phyloP scores from a whole-genome alignment of 2,797 vertebrate genomes.

The Saxicola maurus region DNA sequence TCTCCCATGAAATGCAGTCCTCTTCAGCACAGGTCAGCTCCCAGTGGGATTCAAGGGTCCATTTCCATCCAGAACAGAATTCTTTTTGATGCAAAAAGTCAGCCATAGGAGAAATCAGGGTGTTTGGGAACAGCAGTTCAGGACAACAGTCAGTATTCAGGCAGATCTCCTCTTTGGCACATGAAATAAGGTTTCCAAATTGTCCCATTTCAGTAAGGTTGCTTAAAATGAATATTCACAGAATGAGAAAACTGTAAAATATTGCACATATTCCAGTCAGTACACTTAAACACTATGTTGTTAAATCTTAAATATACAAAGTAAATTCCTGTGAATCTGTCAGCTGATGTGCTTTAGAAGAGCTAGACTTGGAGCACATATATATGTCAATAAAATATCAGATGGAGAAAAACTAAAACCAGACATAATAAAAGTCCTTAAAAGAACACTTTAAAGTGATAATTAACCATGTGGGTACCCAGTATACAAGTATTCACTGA shows the following conservation, averaged over 20 bases:
- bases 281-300: constrained; percentile 42
- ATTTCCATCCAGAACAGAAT: constrained; percentile 8
- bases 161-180: constrained; percentile 55
- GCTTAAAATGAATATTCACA: constrained; percentile 79
- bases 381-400: not conserved
- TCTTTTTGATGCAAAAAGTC: constrained; percentile 29
- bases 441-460: not conserved
- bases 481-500: constrained; percentile 34
- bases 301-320: constrained; percentile 34
- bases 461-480: not conserved
- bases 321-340: constrained; percentile 29
- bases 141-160: constrained; percentile 33
- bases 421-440: not conserved
- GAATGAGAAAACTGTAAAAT: constrained; percentile 74
- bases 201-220: constrained; percentile 74
- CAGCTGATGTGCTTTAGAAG: not conserved
- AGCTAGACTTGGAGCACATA: not conserved
- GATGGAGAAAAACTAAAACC: not conserved
- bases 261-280: constrained; percentile 60
- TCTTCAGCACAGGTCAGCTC: not conserved
- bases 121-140: constrained; percentile 22
- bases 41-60: not conserved
- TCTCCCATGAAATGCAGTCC: not conserved
- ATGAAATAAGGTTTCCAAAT: constrained; percentile 67
- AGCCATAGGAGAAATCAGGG: constrained; percentile 28